Evolutionary conservation across 2,888 invertebrate species (phyloP).

Genomic region (Drosophila siamana): DNA sequence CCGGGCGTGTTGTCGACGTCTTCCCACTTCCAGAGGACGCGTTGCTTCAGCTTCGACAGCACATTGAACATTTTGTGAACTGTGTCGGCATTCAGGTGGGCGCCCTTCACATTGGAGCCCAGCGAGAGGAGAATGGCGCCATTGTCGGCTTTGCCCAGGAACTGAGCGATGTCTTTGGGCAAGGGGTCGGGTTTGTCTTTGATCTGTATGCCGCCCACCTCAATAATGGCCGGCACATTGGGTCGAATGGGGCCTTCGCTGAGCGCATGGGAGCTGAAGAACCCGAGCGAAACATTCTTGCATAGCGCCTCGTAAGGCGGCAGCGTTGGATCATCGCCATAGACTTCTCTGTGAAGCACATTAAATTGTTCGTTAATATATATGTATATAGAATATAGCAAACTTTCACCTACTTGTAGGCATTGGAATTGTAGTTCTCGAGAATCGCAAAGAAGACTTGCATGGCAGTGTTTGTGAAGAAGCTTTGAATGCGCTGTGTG

Average conservation of each 20-base stretch:
- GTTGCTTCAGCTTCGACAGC: constrained; percentile 87
- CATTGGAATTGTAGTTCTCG: constrained; percentile 27
- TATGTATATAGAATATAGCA: too few species aligned
- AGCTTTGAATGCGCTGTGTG: constrained; percentile 55
- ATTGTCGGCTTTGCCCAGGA: constrained; percentile 83
- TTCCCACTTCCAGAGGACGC: constrained; percentile 90
- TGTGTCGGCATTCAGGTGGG: constrained; percentile 86
- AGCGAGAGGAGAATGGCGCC: constrained; percentile 85
- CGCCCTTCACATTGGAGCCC: constrained; percentile 84
- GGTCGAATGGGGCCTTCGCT: constrained; percentile 81
- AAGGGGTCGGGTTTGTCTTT: constrained; percentile 78
- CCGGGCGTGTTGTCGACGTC: constrained; percentile 85
- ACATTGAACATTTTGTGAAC: constrained; percentile 87
- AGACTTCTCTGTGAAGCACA: too few species aligned
- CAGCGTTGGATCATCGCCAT: constrained; percentile 62
- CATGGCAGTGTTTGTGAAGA: constrained; percentile 20
- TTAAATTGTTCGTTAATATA: too few species aligned
- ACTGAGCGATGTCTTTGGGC: constrained; percentile 81
- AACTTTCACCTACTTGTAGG: constrained; percentile 43
- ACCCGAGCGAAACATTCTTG: constrained; percentile 79
- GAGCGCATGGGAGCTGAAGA: constrained; percentile 74
- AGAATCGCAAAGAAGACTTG: not conserved
- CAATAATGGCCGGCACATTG: constrained; percentile 79
- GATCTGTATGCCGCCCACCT: constrained; percentile 84
- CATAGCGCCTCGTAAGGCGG: constrained; percentile 64